phyloP scores from a whole-genome alignment of 2,113 vertebrate species.

The Pavo muticus region DNA sequence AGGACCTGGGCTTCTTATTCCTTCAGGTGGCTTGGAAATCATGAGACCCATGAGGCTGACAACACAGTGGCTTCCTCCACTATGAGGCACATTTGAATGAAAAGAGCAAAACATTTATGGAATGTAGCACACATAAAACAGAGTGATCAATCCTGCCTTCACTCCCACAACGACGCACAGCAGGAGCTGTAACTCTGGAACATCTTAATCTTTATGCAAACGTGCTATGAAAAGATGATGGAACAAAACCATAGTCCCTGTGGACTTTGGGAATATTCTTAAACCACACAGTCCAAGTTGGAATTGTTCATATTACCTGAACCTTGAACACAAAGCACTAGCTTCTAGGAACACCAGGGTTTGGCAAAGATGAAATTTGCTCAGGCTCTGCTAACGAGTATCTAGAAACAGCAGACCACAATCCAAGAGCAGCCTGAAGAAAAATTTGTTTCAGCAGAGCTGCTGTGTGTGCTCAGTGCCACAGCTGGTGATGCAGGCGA shows the following conservation, averaged over 20 bases:
- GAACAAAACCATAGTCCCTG: neutral
- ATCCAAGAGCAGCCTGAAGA: neutral
- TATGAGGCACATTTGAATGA: neutral
- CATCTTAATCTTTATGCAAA: neutral
- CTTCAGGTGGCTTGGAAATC: conserved; percentile 29
- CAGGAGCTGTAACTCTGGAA: neutral
- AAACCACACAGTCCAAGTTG: neutral
- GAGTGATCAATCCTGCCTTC: neutral
- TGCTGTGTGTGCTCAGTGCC: accelerated
- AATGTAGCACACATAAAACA: neutral
- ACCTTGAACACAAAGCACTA: neutral
- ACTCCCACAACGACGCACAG: neutral
- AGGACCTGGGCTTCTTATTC: neutral
- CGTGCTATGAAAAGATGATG: neutral
- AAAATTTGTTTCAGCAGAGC: neutral
- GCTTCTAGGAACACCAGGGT: neutral
- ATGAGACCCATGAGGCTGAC: neutral
- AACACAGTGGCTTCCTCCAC: neutral
- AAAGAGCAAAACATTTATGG: neutral
- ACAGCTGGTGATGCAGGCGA: neutral
- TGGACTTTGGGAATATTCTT: neutral
- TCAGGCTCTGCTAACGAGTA: neutral
- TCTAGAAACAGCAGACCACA: neutral
- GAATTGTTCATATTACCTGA: neutral
- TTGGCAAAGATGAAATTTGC: neutral